Evolutionary conservation across 2,113 vertebrate genomes (phyloP), one percentile per base, ranked within the genome.

Genomic region (Pelobates fuscus): DNA sequence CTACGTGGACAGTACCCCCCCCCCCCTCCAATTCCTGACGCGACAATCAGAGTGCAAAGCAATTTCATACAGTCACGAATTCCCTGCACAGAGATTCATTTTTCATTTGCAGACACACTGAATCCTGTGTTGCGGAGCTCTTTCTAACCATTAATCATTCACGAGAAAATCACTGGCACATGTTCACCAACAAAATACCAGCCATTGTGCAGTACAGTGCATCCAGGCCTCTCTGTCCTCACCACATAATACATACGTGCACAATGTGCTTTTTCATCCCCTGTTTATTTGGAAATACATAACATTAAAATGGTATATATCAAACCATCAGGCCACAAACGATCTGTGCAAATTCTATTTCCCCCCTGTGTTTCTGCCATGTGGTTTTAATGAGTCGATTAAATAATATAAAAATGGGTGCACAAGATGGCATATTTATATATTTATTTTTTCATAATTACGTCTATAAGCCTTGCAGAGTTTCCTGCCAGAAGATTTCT

Each of bases 341-440:
- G n/a, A n/a, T n/a, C n/a, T 20, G 12, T 5, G 17, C 52, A 55
- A 23, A 21, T 18, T 55, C n/a, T 55, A 23, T 55, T 23, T 20
- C 21, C 21, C 21, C 21, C 2, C 52, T 55, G n/a, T 4, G 12
- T 23, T 55, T 8, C 20, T 7, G 20, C 21, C 52, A 55, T 55
- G n/a, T 55, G 52, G 52, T 23, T 55, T 55, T 55, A 23, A 21
- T 20, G 52, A 55, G 52, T 55, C 52, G 21, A 55, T 55, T 20
- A 55, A 20, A 17, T 20, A 17, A 12, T 20, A 10, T 23, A 55
- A 55, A 8, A 55, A 20, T 55, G 52, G 1, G 17, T 15, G 46
- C 46, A 14, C 46, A 55, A 12, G 52, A 17, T 49, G 44, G 44
- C 3, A 2, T 17, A 3, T 3, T 41, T 41, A n/a, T n/a, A n/a